Conservation (phyloP, 2,113 vertebrate genomes). For the Leiothrix lutea region DNA sequence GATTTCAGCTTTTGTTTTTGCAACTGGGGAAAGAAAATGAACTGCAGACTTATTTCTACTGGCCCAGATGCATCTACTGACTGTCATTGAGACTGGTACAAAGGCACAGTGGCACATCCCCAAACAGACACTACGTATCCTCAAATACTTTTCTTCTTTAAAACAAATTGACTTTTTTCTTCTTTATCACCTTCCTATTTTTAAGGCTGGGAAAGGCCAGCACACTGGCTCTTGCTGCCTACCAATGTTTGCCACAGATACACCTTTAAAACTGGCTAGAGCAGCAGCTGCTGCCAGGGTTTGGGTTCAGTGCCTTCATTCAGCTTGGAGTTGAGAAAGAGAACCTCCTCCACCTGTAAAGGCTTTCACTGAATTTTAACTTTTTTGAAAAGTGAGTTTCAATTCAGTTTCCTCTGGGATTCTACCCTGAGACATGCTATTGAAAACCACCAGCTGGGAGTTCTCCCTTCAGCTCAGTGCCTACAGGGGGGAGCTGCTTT, state of each 20-base stretch:
- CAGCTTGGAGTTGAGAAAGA: background rate
- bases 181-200: background rate
- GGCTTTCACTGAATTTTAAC: background rate
- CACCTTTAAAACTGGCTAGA: background rate
- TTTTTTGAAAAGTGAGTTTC: too few species aligned
- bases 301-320: background rate
- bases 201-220: background rate
- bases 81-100: background rate
- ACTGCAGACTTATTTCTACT: background rate
- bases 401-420: background rate
- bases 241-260: background rate
- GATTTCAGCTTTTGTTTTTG: background rate
- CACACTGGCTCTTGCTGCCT: background rate
- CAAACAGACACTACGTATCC: background rate
- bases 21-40: background rate
- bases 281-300: background rate
- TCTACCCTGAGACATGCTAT: accelerated
- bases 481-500: background rate
- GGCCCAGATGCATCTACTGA: background rate
- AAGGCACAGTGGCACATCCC: background rate
- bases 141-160: background rate
- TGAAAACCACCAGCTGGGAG: background rate
- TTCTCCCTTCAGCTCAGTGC: background rate
- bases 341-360: background rate
- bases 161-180: background rate